Conservation (phyloP, 2,888 invertebrate genomes). For the Perithous albicinctus region DNA sequence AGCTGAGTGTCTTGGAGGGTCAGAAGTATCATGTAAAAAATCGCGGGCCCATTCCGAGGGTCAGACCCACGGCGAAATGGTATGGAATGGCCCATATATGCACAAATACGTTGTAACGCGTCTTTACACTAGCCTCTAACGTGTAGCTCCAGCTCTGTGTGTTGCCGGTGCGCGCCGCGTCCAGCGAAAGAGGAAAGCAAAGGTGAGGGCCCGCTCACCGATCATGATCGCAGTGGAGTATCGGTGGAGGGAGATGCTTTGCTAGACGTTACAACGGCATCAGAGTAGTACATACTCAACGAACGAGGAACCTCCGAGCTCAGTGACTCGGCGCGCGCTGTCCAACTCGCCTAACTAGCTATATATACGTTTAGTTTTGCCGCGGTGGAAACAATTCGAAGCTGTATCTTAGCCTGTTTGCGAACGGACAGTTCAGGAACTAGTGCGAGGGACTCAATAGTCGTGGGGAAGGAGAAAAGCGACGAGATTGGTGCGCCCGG, state of each 20-base stretch:
- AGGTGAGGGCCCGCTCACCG: constrained; percentile 17
- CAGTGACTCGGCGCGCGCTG: constrained; percentile 75
- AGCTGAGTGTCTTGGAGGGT: too few species aligned
- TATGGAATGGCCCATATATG: too few species aligned
- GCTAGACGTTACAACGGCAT: constrained; percentile 67
- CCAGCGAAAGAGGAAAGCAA: constrained; percentile 47
- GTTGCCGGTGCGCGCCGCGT: not conserved
- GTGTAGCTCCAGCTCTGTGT: not conserved
- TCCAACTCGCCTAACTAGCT: constrained; percentile 62
- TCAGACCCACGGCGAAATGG: too few species aligned
- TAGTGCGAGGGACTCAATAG: not conserved
- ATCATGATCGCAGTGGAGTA: constrained; percentile 11
- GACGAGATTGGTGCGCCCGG: not conserved
- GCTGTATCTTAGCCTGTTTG: not conserved
- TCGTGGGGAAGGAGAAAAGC: not conserved
- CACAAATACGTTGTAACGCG: not conserved
- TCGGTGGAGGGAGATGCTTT: constrained; percentile 62
- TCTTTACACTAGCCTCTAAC: not conserved
- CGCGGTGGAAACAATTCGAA: constrained; percentile 11
- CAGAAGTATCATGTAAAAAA: too few species aligned
- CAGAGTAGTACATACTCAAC: constrained; percentile 56
- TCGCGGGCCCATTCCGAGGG: too few species aligned
- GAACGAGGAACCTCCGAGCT: constrained; percentile 73
- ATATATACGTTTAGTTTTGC: constrained; percentile 15
- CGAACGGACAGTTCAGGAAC: not conserved